These are phyloP conservation scores for Pristionchus japonicus DNA, from an alignment of 2,888 invertebrate genomes.

Conservation along the genomic window DNA sequence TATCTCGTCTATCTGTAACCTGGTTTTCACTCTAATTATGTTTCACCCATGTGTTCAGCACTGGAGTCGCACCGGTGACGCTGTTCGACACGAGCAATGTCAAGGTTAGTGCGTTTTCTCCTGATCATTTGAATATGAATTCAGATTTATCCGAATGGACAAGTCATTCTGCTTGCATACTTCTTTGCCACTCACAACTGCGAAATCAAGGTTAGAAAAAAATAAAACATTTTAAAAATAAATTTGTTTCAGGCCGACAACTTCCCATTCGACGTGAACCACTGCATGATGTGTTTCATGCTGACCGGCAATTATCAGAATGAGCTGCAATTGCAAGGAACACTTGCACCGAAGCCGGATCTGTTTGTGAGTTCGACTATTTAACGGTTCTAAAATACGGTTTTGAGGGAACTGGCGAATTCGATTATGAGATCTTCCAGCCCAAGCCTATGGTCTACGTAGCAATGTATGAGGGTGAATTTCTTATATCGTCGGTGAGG, in stretches of 20 bases:
- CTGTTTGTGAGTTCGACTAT: background rate
- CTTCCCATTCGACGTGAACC: background rate
- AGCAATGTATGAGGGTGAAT: too few species aligned
- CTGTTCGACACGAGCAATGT: background rate
- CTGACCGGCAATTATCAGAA: background rate
- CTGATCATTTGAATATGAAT: background rate
- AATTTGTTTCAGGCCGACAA: background rate
- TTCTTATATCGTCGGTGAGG: too few species aligned
- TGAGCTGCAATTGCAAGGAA: background rate
- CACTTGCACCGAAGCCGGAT: background rate
- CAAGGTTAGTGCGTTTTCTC: background rate
- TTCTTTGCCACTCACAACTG: slow-evolving; percentile 29
- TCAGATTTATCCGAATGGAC: background rate
- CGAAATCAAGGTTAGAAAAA: background rate
- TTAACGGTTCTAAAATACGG: background rate
- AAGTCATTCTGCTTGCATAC: background rate
- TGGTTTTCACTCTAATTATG: background rate
- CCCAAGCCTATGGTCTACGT: background rate
- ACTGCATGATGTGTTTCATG: background rate
- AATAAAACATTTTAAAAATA: background rate
- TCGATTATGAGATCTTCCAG: background rate
- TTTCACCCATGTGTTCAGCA: background rate
- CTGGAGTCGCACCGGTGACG: background rate
- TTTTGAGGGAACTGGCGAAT: background rate
- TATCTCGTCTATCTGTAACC: too few species aligned